These are phyloP conservation scores for Anoura caudifer DNA, from an alignment of 2,113 vertebrate species.

Conservation along the genomic window DNA sequence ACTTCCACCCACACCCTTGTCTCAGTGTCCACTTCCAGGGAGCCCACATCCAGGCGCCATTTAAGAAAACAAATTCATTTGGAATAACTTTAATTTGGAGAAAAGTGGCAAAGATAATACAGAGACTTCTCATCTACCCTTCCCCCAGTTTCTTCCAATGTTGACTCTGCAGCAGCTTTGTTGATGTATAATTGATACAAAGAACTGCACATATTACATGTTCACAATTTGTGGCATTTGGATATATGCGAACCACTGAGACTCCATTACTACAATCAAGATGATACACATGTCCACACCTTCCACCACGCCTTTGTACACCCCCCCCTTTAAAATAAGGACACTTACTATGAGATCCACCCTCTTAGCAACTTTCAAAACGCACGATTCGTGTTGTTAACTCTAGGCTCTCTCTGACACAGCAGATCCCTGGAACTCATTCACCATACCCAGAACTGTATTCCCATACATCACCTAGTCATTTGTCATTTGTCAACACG, in stretches of 20 bases:
- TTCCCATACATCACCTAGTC: too few relatives aligned
- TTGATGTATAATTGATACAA: neutral
- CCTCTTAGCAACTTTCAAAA: neutral
- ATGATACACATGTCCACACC: neutral
- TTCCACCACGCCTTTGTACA: neutral
- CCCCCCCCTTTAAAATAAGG: neutral
- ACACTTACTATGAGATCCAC: neutral
- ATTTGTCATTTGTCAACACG: neutral
- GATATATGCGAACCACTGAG: neutral
- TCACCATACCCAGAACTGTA: neutral
- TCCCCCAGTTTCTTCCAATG: neutral
- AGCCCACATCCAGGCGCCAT: neutral
- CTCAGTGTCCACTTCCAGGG: neutral
- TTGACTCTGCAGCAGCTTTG: neutral
- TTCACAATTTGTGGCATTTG: neutral
- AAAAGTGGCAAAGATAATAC: neutral
- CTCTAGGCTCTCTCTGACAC: too few relatives aligned
- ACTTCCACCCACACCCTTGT: neutral
- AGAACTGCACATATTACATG: neutral
- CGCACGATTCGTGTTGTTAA: neutral
- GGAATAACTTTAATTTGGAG: neutral
- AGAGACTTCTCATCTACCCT: neutral
- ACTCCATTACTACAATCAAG: neutral
- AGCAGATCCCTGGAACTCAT: neutral
- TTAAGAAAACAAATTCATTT: neutral